Conservation (phyloP, 2,888 invertebrate species). For the Belgica antarctica region DNA sequence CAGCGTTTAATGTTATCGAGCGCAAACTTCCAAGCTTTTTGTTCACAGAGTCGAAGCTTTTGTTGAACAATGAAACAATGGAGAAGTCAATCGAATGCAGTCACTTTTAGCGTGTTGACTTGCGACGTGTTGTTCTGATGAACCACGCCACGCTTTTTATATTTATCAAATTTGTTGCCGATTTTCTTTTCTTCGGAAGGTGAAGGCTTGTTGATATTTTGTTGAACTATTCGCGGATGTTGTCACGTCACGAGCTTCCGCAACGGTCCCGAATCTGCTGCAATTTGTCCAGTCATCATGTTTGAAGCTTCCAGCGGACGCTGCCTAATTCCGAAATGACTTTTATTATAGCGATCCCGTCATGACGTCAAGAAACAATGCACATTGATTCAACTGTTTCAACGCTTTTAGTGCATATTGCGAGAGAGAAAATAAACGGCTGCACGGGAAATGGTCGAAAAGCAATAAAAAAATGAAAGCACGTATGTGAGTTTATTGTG, state of each 20-base stretch:
- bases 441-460: conserved; percentile 16
- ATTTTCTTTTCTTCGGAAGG: no score
- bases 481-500: conserved; percentile 30
- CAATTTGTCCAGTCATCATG: no score
- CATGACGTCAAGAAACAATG: not conserved
- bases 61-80: conserved; percentile 3
- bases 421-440: conserved; percentile 5
- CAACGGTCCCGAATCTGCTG: no score
- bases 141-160: no score
- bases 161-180: no score
- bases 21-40: not conserved
- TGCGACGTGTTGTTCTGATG: no score
- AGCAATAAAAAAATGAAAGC: conserved; percentile 14
- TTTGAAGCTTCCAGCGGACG: no score
- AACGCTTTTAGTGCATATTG: not conserved
- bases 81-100: not conserved
- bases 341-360: not conserved
- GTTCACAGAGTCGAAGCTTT: not conserved
- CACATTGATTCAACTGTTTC: conserved; percentile 7
- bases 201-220: no score
- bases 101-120: no score
- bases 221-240: no score
- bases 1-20: conserved; percentile 1
- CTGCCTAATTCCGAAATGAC: not conserved
- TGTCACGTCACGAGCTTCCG: no score